These are phyloP conservation scores for Anniella stebbinsi DNA, from an alignment of 2,797 vertebrate species.

Conservation along the genomic window DNA sequence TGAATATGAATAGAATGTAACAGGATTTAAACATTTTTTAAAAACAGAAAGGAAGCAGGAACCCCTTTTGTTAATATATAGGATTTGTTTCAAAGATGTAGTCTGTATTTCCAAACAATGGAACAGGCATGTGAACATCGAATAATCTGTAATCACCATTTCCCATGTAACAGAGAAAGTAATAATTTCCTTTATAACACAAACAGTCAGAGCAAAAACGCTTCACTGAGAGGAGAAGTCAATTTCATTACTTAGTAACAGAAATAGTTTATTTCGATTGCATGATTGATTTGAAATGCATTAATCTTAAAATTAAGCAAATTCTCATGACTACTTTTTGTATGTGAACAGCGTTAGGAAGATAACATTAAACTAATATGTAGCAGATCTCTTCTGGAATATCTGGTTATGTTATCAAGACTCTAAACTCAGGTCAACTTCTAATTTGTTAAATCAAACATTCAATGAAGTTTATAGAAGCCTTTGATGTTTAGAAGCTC, in stretches of 20 bases:
- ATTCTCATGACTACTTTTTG: neutral
- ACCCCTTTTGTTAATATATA: neutral
- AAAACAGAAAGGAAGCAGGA: neutral
- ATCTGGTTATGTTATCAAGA: neutral
- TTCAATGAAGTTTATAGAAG: neutral
- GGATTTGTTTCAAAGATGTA: neutral
- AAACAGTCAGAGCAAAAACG: neutral
- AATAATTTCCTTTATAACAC: neutral
- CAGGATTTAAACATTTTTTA: neutral
- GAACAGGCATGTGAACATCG: neutral
- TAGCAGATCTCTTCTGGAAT: neutral
- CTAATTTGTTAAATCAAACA: neutral
- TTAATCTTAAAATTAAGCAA: neutral
- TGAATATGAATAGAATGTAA: no score
- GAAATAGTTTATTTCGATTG: neutral
- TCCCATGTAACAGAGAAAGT: neutral
- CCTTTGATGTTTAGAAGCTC: neutral
- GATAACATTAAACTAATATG: neutral
- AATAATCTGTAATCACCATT: conserved; percentile 6
- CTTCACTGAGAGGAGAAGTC: neutral
- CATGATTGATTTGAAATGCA: neutral
- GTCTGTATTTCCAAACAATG: conserved; percentile 1
- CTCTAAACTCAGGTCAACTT: neutral
- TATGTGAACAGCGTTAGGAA: neutral
- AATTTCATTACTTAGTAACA: conserved; percentile 19